Base-by-base conservation (phyloP, 2,888 invertebrate genomes). In the Trichogramma dendrolimi region DNA sequence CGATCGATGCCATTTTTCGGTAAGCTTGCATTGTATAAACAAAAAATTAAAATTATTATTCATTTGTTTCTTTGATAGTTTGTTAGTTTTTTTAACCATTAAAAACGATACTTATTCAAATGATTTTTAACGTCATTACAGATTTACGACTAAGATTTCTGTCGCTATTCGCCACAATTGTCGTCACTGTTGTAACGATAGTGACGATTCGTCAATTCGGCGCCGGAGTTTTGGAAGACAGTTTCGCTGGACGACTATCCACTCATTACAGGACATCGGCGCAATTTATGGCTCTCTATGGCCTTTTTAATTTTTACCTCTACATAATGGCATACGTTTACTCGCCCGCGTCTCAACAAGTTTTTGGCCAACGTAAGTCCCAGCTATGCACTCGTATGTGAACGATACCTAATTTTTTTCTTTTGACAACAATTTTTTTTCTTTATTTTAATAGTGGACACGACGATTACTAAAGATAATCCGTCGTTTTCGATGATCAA, bases 401-500 rank as follows among this genome's bases (percentile, higher is more conserved):
- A 27, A 3, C 27, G 27, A 10, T 46, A 46, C 46, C 2, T 8
- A 46, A 46, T 46, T 46, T 10, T 46, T 46, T n/a, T n/a, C 8
- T 46, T 10, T 46, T 46, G 8, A 46, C 10, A 46, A 46, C 46
- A 46, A 8, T 46, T 46, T n/a, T n/a, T 10, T 10, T 46, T 3
- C 2, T 3, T 2, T 3, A 46, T 10, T 46, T 46, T 10, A 10
- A 10, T n/a, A 8, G 46, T 10, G n/a, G 46, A 46, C 46, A 46
- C 27, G 27, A 87, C 91, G 55, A 92, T 97, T 70, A 92, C 94
- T 57, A 96, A 96, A 82, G 97, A 97, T 82, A 96, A 97, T 83
- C 96, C 97, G 54, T 92, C 96, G 8, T 93, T 97, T 80, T 96
- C 96, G 38, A 97, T 98, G 96, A 89, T 97, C 71, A 97, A 97